Evolutionary conservation across 2,888 invertebrate species (phyloP), one percentile per base, ranked within the genome.

Genomic region (Oasisia sp.): DNA sequence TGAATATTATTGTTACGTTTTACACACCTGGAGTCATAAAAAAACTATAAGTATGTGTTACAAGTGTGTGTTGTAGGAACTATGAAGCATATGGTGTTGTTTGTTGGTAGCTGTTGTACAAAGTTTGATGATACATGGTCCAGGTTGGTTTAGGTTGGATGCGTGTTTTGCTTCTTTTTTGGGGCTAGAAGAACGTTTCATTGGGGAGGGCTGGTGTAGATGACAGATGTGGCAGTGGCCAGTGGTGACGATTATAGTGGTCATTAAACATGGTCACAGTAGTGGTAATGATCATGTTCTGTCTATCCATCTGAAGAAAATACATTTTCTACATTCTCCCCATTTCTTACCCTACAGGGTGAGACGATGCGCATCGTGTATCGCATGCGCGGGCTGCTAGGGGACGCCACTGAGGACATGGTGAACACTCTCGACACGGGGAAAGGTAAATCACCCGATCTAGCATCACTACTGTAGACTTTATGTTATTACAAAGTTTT

Each of bases 401-500:
- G 99, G 1, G 99, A 99, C 96, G 99, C 99, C 0, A 99, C 99
- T 0, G 99, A 99, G 96, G 99, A 99, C 97, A 99, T 99, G 96
- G 98, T 99, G 19, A 99, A 99, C 97, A 98, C 98, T 0, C 97
- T 99, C 74, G 98, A 98, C 94, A 98, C 98, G 95, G 98, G 98
- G 96, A 97, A 96, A 96, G 95, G 96, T 96, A 93, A 58, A 74
- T 27, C 7, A 27, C 27, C 14, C 4, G 74, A 74, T 74, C 27
- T 74, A 19, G 74, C n/a, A 27, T 74, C n/a, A 19, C 74, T 74
- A 74, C n/a, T 74, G 19, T 74, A 19, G 74, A 27, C 27, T 7
- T 74, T 27, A 74, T 19, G 32, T 32, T 38, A 32, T 74, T 19
- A 27, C 7, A 19, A 7, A 27, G 14, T 1, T 74, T 74, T 74